Evolutionary conservation across 2,113 vertebrate genomes (phyloP), one percentile per base, ranked within the genome.

Genomic region (Rhagologus leucostigma): DNA sequence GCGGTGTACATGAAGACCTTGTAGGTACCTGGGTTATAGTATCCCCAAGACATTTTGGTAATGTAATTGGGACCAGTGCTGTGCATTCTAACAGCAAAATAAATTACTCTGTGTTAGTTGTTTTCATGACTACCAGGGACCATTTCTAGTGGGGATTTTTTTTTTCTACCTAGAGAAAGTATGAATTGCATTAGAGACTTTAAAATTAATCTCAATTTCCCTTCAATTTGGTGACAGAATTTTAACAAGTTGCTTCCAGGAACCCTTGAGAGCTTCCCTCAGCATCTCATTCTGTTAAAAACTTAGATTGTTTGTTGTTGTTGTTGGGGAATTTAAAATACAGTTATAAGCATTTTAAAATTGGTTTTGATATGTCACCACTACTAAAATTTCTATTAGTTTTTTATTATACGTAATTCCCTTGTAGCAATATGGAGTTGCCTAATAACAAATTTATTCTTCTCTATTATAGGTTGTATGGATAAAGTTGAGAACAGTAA

Each of bases 291-390:
- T 96, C 69, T 64, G 37, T 83, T 76, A 89, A 91, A 94, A 78
- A 41, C 35, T 56, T 89, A 59, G 56, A 60, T n/a, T n/a, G n/a
- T n/a, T n/a, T n/a, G n/a, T n/a, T n/a, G n/a, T n/a, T n/a, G n/a
- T n/a, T n/a, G n/a, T n/a, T n/a, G n/a, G n/a, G n/a, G n/a, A 96
- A 92, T 96, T 93, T 94, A 79, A 93, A 94, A 95, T 56, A 84
- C 11, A 71, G 21, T 84, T 87, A 91, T 65, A 92, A 92, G 69
- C 44, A 87, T 78, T 92, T 95, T 89, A 57, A 95, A 94, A 84
- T 75, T 82, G 62, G 69, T 56, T 65, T 84, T 89, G n/a, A 49
- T 93, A 81, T 1, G 0, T 94, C 91, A 84, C 29, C 26, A 49
- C 69, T 91, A 64, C 93, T 95, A 95, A 95, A 84, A 92, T 94